A percentile compares a stretch with the other conserved stretches of the same genome.
Conservation (phyloP, 2,888 invertebrate genomes). For the Pheosia gnoma region DNA sequence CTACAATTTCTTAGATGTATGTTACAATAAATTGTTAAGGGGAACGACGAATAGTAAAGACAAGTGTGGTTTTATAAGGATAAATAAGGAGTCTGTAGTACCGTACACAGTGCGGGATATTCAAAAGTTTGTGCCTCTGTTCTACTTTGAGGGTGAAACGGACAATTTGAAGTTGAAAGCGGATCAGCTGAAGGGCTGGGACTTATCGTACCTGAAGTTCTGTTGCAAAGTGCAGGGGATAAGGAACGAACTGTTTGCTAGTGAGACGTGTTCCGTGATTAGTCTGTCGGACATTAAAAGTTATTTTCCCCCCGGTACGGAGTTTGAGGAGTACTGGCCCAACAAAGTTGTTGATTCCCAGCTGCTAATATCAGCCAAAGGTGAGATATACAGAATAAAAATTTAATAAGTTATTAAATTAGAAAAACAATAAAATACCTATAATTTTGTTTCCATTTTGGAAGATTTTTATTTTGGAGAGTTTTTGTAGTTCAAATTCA, state of each 20-base stretch:
- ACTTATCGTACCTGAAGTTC: conserved; percentile 95
- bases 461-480: too few species aligned
- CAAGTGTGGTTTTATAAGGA: conserved; percentile 95
- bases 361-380: conserved; percentile 88
- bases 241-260: conserved; percentile 94
- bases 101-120: conserved; percentile 94
- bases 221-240: conserved; percentile 98
- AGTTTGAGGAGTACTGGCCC: conserved; percentile 97
- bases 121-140: conserved; percentile 95
- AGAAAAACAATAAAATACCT: too few species aligned
- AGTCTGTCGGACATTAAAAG: conserved; percentile 95
- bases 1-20: conserved; percentile 94
- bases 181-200: conserved; percentile 95
- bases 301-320: conserved; percentile 94
- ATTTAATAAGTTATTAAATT: background rate
- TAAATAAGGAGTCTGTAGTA: conserved; percentile 96
- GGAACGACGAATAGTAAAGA: conserved; percentile 89
- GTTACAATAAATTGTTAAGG: conserved; percentile 91
- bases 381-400: conserved; percentile 51
- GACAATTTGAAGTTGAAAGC: conserved; percentile 95
- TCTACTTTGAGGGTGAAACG: conserved; percentile 95
- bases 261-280: conserved; percentile 95
- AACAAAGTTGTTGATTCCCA: conserved; percentile 94
- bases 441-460: too few species aligned
- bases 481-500: too few species aligned